Evolutionary conservation across 2,888 invertebrate genomes (phyloP), one percentile per base, ranked within the genome.

Genomic region (Pterostichus niger): DNA sequence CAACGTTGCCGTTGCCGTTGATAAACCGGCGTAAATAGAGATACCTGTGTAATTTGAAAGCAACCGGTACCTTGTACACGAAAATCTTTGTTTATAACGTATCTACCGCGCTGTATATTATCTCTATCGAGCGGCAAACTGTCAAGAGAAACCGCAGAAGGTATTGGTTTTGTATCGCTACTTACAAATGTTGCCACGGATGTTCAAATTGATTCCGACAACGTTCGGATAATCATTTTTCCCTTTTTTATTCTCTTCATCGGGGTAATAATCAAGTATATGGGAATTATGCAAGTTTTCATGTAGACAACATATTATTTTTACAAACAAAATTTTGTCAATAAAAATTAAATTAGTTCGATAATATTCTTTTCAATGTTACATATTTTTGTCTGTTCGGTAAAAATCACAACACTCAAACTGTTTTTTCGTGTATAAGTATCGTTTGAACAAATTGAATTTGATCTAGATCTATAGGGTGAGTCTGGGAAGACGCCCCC

Each of bases 11-110:
- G 33, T 31, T 64, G 35, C 64, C 13, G 64, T 17, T 64, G 64
- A 64, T 64, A 64, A 64, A 35, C 64, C 64, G 64, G 35, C 64
- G 35, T 35, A 64, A 64, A 64, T 64, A 35, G 64, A 64, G 35
- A 31, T 64, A 64, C 35, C 64, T 64, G 64, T 64, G 64, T 64
- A 64, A 64, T 64, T 64, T 64, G 2, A 64, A 64, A 64, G 59
- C 64, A 64, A 64, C 64, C 35, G 31, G 64, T 64, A 64, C 35
- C 31, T 10, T 59, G 35, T 33, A 13, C 64, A 56, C 56, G 56
- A 56, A 56, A 56, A 56, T 56, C 56, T 56, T 56, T 56, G 15
- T 56, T 56, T 56, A 56, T 56, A 56, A 56, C 35, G 64, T 59
- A 59, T 9, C n/a, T 31, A n/a, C 61, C 61, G 17, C 15, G 6